Evolutionary conservation across 2,113 vertebrate genomes (phyloP).

Genomic region (Menura novaehollandiae): DNA sequence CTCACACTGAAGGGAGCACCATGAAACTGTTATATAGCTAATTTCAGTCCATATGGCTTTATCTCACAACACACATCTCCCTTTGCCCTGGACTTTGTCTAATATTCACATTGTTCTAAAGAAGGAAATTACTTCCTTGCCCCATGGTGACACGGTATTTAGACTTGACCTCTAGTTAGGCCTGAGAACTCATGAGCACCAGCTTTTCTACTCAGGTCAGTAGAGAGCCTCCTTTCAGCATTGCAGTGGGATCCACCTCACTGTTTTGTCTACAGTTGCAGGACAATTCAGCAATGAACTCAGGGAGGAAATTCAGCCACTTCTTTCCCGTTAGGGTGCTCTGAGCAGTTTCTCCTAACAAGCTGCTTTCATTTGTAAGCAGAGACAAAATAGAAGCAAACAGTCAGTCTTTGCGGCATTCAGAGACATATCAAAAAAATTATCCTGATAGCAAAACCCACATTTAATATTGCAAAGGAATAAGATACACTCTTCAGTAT

Average conservation of each 20-base stretch:
- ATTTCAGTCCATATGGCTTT: background rate
- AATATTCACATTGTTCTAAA: background rate
- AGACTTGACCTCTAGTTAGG: background rate
- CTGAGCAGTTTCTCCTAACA: background rate
- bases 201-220: background rate
- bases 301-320: background rate
- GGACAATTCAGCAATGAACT: background rate
- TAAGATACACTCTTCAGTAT: background rate
- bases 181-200: background rate
- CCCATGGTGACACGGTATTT: background rate
- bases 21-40: background rate
- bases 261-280: background rate
- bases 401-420: background rate
- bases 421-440: background rate
- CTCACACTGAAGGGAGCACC: background rate
- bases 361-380: background rate
- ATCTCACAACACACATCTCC: background rate
- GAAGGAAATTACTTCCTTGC: background rate
- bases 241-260: rapidly evolving
- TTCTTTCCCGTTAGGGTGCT: background rate
- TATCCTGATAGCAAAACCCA: background rate
- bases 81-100: background rate
- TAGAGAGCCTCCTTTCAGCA: background rate
- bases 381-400: background rate
- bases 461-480: background rate